Base-by-base conservation (phyloP, 2,797 vertebrate species). In the Ctenosaura bakeri region DNA sequence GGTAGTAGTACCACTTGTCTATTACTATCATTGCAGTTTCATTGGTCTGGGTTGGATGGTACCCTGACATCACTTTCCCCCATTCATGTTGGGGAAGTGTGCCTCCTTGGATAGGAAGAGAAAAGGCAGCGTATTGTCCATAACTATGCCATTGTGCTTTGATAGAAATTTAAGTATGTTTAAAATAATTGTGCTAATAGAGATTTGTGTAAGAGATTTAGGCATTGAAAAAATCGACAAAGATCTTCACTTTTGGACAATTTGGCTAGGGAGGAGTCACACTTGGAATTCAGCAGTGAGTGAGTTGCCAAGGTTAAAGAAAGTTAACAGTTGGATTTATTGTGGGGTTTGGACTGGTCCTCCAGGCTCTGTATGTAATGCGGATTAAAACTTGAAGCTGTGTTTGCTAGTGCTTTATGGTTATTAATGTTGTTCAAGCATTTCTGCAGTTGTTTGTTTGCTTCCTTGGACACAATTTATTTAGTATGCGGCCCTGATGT, bases 351-450 rank as follows among this genome's bases (percentile, higher is more conserved):
- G 83, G 90, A 3, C 64, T 82, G 94, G 92, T 94, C 94, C 94
- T 93, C 86, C 89, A 94, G 91, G 90, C 95, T 94, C 95, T 91
- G 87, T 93, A 77, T 96, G 94, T 22, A 83, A 69, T 91, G 2
- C 88, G 87, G 46, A 89, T 1, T 74, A 64, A 82, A 88, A 88
- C 1, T 3, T n/a, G 35, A 54, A 82, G 59, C 69, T 50, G 38
- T 90, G 42, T 46, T 86, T 82, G 14, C 32, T 35, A 54, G 64
- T 90, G 22, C 5, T 59, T 90, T 79, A 42, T 2, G 35, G 9
- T 84, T 35, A 83, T 46, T 10, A 52, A 9, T 50, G 29, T 56
- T 88, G 77, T 42, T 64, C 9, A n/a, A 5, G 8, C 52, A 42
- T 42, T 71, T 86, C 46, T 50, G 20, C 87, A 90, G 82, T 24